Base-by-base conservation (phyloP, 2,888 invertebrate genomes). In the Halictus ligatus region DNA sequence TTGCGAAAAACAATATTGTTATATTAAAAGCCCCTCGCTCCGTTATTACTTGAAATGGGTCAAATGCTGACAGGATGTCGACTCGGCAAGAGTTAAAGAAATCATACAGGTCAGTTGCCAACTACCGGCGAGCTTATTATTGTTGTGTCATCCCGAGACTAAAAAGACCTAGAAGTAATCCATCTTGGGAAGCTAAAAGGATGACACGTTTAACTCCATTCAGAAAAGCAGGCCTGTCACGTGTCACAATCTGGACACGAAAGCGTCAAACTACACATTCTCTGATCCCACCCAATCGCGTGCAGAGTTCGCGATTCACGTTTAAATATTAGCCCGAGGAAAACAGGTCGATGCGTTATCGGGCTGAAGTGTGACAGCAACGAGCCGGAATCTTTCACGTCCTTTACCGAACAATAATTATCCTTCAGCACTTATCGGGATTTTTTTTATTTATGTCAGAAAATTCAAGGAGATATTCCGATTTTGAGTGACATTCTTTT, bases 341-440 rank as follows among this genome's bases (percentile, higher is more conserved):
- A 35, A 54, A 40, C 75, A 72, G 29, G 64, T 46, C 75, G 85
- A 76, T 77, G 58, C 83, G 79, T 83, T 74, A 84, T 83, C 83
- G 40, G 18, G 43, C 6, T 43, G 29, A 54, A 78, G 64, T 71
- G 82, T 64, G 82, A 60, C 82, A 78, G 78, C 43, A 4, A 10
- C 43, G n/a, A 43, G n/a, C 8, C 13, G 43, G 40, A 69, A 40
- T 69, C 69, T 69, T 69, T n/a, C 71, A 6, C 71, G n/a, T n/a
- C n/a, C n/a, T 43, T 71, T 43, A 43, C 43, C 4, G 43, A 40
- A 40, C 8, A 40, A 69, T 35, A 12, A 40, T 69, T 40, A 69
- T 35, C 69, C 35, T 2, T 10, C 58, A n/a, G 12, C 1, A 7
- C 64, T 21, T 21, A 54, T 21, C 64, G 29, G 18, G 13, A 25